phyloP scores from a whole-genome alignment of 2,113 vertebrate genomes.

The Oryzias melastigma region DNA sequence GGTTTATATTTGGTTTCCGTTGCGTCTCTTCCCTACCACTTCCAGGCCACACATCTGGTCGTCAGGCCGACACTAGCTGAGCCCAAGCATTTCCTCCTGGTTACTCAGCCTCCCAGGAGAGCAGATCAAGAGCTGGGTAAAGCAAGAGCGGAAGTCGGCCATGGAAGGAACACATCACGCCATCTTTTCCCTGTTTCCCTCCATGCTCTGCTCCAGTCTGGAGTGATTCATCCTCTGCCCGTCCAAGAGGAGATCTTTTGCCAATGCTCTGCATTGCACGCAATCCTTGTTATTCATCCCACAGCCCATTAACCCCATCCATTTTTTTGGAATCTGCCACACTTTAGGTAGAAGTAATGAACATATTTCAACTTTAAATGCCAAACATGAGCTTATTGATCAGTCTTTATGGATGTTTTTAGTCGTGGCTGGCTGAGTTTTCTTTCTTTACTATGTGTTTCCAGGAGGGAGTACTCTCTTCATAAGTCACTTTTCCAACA shows the following conservation, averaged over 20 bases:
- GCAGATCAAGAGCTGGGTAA: conserved; percentile 31
- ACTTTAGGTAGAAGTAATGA: conserved; percentile 24
- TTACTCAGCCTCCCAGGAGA: conserved; percentile 74
- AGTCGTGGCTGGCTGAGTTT: conserved; percentile 21
- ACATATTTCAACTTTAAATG: conserved; percentile 26
- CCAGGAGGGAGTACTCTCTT: conserved; percentile 17
- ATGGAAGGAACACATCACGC: conserved; percentile 70
- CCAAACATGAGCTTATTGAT: conserved; percentile 40
- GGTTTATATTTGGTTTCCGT: conserved; percentile 73
- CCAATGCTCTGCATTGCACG: conserved; percentile 69
- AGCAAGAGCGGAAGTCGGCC: conserved; percentile 59
- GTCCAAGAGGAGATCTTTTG: conserved; percentile 62
- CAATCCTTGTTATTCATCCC: conserved; percentile 63
- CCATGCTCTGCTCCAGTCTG: conserved; percentile 59
- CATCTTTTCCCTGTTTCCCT: conserved; percentile 59
- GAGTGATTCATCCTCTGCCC: conserved; percentile 73
- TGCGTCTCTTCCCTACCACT: conserved; percentile 72
- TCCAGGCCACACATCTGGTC: conserved; percentile 75
- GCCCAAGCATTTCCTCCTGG: conserved; percentile 73
- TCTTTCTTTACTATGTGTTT: conserved; percentile 32
- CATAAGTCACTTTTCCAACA: conserved; percentile 40
- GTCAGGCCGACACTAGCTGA: conserved; percentile 66
- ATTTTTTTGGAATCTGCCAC: conserved; percentile 39
- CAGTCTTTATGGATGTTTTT: conserved; percentile 33
- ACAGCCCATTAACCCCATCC: conserved; percentile 56